phyloP scores from a whole-genome alignment of 2,113 vertebrate species.

The Pogona vitticeps region DNA sequence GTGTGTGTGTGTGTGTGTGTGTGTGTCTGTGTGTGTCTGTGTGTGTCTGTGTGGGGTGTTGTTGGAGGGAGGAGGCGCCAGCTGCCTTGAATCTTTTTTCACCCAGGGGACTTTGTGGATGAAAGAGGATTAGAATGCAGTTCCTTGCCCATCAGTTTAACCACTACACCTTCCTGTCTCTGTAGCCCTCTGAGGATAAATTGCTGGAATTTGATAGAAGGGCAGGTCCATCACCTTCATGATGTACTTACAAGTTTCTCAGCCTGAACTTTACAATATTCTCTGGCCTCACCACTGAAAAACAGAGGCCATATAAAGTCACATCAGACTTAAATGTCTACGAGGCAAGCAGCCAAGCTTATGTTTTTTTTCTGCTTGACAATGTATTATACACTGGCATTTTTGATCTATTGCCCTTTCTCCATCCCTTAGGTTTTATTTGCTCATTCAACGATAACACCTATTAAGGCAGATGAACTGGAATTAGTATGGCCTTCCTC shows the following conservation, averaged over 20 bases:
- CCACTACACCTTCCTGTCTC: no score
- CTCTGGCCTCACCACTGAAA: no score
- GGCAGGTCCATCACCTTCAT: neutral
- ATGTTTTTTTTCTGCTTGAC: neutral
- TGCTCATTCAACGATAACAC: constrained; percentile 66
- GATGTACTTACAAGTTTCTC: no score
- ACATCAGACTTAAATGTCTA: neutral
- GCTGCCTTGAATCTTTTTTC: no score
- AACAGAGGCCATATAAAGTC: neutral
- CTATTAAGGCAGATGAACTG: constrained; percentile 64
- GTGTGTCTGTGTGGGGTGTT: no score
- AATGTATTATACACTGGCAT: neutral
- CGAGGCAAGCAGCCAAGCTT: neutral
- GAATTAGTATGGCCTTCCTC: constrained; percentile 70
- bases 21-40: no score
- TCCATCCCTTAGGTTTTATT: constrained; percentile 64
- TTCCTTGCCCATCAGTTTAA: no score
- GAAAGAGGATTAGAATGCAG: no score
- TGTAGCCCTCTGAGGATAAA: no score
- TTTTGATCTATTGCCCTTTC: constrained; percentile 58
- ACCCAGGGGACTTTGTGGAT: no score
- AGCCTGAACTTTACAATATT: neutral
- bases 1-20: no score
- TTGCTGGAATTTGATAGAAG: no score
- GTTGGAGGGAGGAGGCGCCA: constrained; percentile 69